A percentile compares a stretch with the other conserved stretches of the same genome.
Evolutionary conservation across 64 coral and sea anemone genomes (phyloP).

Genomic region (Montipora foliosa): DNA sequence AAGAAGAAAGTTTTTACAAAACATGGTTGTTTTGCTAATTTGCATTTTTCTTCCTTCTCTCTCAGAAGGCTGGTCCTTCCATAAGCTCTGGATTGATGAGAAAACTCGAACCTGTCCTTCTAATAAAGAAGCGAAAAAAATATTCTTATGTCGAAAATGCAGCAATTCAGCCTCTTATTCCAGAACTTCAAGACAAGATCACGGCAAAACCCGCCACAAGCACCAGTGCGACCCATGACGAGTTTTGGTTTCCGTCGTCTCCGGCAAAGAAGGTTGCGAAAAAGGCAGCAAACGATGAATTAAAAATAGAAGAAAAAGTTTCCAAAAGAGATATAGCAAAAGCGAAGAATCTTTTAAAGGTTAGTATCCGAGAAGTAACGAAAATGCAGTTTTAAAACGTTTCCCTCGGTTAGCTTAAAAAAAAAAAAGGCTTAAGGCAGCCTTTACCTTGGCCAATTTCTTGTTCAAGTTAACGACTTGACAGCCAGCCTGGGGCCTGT

Average conservation of each 20-base stretch:
- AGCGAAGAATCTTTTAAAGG: not conserved
- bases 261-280: not conserved
- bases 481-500: too few relatives aligned
- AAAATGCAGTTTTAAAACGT: not conserved
- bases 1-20: not conserved
- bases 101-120: slow-evolving; percentile 30
- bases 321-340: not conserved
- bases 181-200: not conserved
- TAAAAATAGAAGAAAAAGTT: not conserved
- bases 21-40: not conserved
- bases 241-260: slow-evolving; percentile 17
- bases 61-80: slow-evolving; percentile 6
- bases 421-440: not conserved
- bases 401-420: not conserved
- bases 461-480: not conserved
- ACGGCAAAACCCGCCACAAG: not conserved
- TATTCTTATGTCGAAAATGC: not conserved
- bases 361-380: not conserved
- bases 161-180: not conserved
- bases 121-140: not conserved
- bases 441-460: too few relatives aligned
- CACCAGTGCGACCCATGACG: not conserved
- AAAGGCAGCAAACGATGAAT: not conserved
- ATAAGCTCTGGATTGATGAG: slow-evolving; percentile 37
- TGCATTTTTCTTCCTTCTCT: not conserved